phyloP scores from a whole-genome alignment of 2,797 vertebrate species.

The Falco cherrug region DNA sequence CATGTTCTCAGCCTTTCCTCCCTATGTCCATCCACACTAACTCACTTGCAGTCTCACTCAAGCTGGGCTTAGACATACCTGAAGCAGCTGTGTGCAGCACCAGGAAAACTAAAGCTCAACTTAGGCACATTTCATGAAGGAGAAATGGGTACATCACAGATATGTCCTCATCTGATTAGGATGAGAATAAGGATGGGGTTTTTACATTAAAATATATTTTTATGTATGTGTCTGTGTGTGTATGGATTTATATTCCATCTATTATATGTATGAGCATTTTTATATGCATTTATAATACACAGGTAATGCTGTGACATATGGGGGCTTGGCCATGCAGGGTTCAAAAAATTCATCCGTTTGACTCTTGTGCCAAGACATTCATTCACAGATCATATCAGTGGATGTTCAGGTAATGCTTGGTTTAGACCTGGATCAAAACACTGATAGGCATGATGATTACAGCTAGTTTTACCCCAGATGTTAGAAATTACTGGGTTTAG shows the following conservation, averaged over 20 bases:
- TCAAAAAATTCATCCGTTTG: neutral
- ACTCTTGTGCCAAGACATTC: neutral
- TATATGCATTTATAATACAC: no score
- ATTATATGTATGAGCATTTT: neutral
- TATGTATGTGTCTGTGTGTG: rapidly evolving
- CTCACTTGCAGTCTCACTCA: rapidly evolving
- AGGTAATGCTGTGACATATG: neutral
- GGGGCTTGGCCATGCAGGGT: neutral
- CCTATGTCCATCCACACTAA: rapidly evolving
- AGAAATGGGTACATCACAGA: neutral
- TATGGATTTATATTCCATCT: neutral
- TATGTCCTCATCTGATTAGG: no score
- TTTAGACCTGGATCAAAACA: neutral
- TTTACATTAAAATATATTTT: neutral
- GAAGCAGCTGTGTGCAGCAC: neutral
- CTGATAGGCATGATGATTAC: neutral
- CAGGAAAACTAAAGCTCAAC: neutral
- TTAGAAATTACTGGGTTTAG: neutral
- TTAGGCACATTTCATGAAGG: neutral
- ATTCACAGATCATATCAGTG: neutral
- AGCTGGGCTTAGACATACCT: neutral
- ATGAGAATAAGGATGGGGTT: rapidly evolving
- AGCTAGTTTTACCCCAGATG: neutral
- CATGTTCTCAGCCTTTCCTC: neutral
- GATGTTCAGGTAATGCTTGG: neutral